phyloP scores from a whole-genome alignment of 2,797 vertebrate species.

The Sebastolobus altivelis region DNA sequence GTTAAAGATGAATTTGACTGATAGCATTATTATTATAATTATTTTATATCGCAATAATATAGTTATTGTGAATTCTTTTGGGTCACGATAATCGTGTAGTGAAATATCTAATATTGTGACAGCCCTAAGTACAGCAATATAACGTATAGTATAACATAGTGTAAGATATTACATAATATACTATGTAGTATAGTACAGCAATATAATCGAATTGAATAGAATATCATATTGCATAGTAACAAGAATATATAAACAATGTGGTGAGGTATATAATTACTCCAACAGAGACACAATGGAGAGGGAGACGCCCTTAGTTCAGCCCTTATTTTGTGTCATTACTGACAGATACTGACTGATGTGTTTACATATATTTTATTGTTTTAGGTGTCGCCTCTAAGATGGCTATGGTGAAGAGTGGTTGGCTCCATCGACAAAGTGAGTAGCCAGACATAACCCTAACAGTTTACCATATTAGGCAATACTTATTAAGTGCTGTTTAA shows the following conservation, averaged over 20 bases:
- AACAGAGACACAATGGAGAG: not conserved
- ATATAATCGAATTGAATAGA: not conserved
- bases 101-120: too few relatives aligned
- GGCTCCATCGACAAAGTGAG: conserved; percentile 93
- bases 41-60: too few relatives aligned
- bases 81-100: too few relatives aligned
- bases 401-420: conserved; percentile 83
- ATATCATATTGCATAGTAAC: not conserved
- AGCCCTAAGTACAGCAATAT: not conserved
- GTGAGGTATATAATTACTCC: not conserved
- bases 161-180: not conserved
- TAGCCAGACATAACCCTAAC: not conserved
- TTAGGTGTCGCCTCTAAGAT: conserved; percentile 64
- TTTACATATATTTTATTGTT: not conserved
- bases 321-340: not conserved
- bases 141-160: not conserved
- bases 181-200: not conserved
- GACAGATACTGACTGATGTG: not conserved
- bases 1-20: too few relatives aligned
- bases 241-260: not conserved
- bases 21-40: too few relatives aligned
- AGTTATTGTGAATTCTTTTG: too few relatives aligned
- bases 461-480: not conserved
- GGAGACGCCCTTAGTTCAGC: not conserved
- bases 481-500: not conserved